Base-by-base conservation (phyloP, 2,888 invertebrate genomes). In the Ecdyonurus torrentis region DNA sequence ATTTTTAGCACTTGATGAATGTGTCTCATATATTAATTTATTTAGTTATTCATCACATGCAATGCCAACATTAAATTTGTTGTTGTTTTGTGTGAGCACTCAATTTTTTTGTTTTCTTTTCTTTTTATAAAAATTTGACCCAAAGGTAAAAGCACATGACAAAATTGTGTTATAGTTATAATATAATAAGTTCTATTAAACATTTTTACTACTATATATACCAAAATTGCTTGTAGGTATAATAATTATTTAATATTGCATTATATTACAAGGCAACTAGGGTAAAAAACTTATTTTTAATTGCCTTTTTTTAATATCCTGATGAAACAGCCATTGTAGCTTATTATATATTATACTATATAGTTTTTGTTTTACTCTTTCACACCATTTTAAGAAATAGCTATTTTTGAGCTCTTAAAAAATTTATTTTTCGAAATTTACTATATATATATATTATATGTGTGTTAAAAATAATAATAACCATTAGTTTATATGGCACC, bases 191-290 rank as follows among this genome's bases (percentile, higher is more conserved):
- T 37, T 37, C n/a, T n/a, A 10, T 37, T 37, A 37, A 10, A 15
- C 15, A 37, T 37, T 15, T 37, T 10, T 37, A 37, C 5, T 37
- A 37, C 15, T 37, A 10, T 37, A 5, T 37, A 37, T 37, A 15
- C 15, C 15, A 37, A 37, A 10, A 37, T 37, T 37, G 37, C 37
- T 37, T 37, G 5, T 37, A 37, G 37, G 37, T 37, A 37, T 37
- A 37, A 15, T 37, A 5, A 37, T 5, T 37, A 58, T 37, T 10
- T 10, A 10, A 52, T 63, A 60, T 63, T 63, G 59, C 60, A 53
- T 63, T 59, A 61, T 60, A 60, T 61, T 22, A 58, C 61, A 62
- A 63, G 63, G 63, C 63, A 63, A 61, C 63, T 63, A 63, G 61
- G 63, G 61, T 63, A 63, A 61, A 37, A 37, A 37, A 37, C 58